Percentiles rank a stretch among this genome's conserved stretches.
Evolutionary conservation across 1,140 invertebrate genomes (phyloP).

Genomic region (Drosophila watanabei): DNA sequence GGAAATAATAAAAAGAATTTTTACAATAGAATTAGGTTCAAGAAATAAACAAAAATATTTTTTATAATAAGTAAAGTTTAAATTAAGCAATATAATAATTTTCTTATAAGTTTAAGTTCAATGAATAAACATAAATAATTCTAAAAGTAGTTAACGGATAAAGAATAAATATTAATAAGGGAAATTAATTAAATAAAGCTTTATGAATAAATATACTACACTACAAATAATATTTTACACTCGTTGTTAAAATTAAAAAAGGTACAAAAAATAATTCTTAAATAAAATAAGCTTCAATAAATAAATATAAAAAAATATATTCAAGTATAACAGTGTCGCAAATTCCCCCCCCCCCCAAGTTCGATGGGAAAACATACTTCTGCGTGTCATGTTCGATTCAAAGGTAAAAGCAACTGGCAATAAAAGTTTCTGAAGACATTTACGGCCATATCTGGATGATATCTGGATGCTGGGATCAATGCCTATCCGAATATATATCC

Average conservation of each 20-base stretch:
- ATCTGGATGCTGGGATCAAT: conserved; percentile 43
- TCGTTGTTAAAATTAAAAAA: no score
- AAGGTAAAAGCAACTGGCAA: conserved; percentile 56
- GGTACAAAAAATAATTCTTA: background rate
- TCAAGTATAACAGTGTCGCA: background rate
- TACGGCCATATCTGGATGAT: conserved; percentile 54
- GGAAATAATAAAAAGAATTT: background rate
- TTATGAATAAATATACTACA: no score
- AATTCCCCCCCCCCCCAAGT: conserved; percentile 59
- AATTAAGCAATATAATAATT: no score
- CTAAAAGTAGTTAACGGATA: no score
- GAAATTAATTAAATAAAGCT: background rate
- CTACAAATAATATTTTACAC: no score
- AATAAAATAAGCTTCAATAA: background rate
- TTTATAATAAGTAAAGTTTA: no score
- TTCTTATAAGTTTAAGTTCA: no score
- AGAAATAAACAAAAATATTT: no score
- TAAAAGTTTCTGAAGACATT: conserved; percentile 73
- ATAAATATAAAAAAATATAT: background rate
- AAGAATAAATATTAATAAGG: no score
- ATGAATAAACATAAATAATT: no score
- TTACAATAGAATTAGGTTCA: no score
- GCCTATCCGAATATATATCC: conserved; percentile 30
- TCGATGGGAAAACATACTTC: conserved; percentile 12
- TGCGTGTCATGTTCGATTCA: no score